Evolutionary conservation across 2,797 vertebrate genomes (phyloP), one percentile per base, ranked within the genome.

Genomic region (Aulostomus chinensis): DNA sequence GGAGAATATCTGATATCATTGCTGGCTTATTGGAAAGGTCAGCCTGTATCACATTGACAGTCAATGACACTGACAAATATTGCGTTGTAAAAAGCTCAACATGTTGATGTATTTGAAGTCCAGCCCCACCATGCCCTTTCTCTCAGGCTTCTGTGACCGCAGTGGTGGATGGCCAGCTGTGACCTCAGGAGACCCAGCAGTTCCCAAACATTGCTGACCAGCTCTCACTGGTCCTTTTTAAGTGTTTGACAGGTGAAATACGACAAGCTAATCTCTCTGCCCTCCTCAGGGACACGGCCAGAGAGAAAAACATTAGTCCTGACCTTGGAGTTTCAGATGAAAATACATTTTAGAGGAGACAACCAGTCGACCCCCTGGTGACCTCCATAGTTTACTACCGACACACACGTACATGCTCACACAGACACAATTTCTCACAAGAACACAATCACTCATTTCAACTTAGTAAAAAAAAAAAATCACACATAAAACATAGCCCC

Each of bases 211-310:
- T 61, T 33, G 56, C 18, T 6, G 41, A 21, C 26, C 12, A 26
- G 26, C 40, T 12, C 60, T 64, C 40, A 13, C 69, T 20, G 32
- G 18, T 48, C 65, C 66, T 57, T 80, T 80, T 81, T 45, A 84
- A 84, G 76, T 66, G 54, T 81, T 51, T 80, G 80, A 83, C 83
- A 86, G 64, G 76, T 88, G 83, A 87, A 88, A 88, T 88, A 89
- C 64, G 76, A 74, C 78, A 56, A 63, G 53, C 60, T 84, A 81
- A 86, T 88, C 84, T 83, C 71, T 46, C 40, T 45, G 51, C 46
- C 48, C 35, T 39, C 71, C 76, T 50, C 60, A 31, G 85, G 81
- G 81, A 86, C 67, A 71, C 43, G 51, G 61, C 22, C 70, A 49
- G 58, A 57, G 68, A 78, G 68, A 79, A 84, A 84, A 81, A 69